Evolutionary conservation across 2,888 invertebrate species (phyloP).

Genomic region (Kryphioiulus occultus): DNA sequence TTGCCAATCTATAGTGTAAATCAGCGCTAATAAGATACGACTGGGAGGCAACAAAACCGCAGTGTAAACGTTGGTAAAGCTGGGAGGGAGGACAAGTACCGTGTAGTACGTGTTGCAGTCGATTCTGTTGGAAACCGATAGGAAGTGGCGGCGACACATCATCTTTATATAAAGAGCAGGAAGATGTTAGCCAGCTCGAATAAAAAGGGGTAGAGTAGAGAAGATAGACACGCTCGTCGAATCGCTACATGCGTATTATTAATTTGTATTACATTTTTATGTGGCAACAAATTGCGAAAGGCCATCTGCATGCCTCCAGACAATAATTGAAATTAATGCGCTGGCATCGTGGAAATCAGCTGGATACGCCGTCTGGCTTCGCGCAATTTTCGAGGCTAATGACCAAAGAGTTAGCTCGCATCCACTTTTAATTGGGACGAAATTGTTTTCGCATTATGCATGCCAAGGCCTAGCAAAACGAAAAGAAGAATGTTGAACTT

Average conservation of each 20-base stretch:
- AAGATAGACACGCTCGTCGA: neutral
- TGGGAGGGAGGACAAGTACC: too few species aligned
- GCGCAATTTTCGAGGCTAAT: slow-evolving; percentile 15
- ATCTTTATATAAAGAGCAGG: neutral
- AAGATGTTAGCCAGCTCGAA: neutral
- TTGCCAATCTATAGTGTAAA: neutral
- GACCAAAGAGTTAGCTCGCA: neutral
- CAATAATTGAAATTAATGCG: neutral
- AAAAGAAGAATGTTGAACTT: neutral
- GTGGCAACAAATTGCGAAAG: slow-evolving; percentile 4
- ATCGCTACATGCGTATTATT: neutral
- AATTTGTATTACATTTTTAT: neutral
- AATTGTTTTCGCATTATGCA: neutral
- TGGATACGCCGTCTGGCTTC: neutral
- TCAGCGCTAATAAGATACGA: neutral
- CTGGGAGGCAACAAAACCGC: neutral
- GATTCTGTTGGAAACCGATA: neutral
- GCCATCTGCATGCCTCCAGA: neutral
- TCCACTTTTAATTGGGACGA: neutral
- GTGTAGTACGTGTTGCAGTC: neutral
- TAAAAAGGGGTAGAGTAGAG: neutral
- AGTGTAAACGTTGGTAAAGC: too few species aligned
- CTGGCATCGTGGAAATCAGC: neutral
- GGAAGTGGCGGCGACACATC: neutral
- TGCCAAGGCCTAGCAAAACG: neutral